Evolutionary conservation across 2,113 vertebrate genomes (phyloP), one percentile per base, ranked within the genome.

Genomic region (Dromaius novaehollandiae): DNA sequence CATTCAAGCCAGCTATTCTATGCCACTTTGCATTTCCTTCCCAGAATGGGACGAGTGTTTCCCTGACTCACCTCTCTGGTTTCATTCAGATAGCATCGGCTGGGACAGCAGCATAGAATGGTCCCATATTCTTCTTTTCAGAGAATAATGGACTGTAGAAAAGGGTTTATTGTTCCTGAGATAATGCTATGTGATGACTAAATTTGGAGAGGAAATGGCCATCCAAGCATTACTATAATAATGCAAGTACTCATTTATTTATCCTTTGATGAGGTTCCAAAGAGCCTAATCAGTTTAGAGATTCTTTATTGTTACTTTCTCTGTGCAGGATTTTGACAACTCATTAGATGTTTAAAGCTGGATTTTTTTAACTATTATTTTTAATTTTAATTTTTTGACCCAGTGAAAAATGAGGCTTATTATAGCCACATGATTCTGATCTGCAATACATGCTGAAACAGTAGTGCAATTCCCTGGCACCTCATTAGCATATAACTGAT

Each of bases 181-280:
- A 89, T 87, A 91, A 95, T 77, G 32, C 20, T 79, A 20, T 61
- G n/a, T 94, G 90, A 93, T 92, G 86, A 87, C 89, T 96, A 89
- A 86, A 91, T 96, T 88, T 92, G 44, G 65, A 69, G 70, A 86
- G 38, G 61, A 89, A 85, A 93, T 79, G 83, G 61, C 56, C 63
- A 89, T 92, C 65, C 81, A 90, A 95, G 74, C 81, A 92, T 89
- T 92, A 82, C 69, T 73, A 56, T 84, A 93, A 92, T 89, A 94
- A 93, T 88, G n/a, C 36, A 86, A 78, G 13, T 28, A 81, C 12
- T 93, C 68, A 69, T 94, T 94, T 95, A 88, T 95, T 94, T 91
- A 82, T 89, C 56, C 51, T 85, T 90, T 95, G 86, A 92, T 92
- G 78, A 95, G 56, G 42, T 89, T 93, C 90, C 83, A 92, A 92